Evolutionary conservation across 2,797 vertebrate genomes (phyloP).

Genomic region (Epinephelus malabaricus): DNA sequence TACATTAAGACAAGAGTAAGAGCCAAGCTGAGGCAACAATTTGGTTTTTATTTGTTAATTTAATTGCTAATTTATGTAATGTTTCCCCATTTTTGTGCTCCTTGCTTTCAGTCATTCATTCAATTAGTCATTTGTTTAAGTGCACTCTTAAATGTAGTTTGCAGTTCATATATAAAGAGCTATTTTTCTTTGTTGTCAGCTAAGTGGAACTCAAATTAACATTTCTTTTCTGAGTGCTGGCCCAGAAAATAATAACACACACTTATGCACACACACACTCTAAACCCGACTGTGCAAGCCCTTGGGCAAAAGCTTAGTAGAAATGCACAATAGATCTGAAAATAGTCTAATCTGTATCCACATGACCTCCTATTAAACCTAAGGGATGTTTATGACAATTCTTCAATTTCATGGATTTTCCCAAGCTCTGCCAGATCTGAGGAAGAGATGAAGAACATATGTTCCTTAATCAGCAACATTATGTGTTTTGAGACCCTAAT

Average conservation of each 20-base stretch:
- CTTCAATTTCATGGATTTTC: conserved; percentile 58
- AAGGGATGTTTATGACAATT: conserved; percentile 60
- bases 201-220: conserved; percentile 42
- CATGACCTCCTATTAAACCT: conserved; percentile 64
- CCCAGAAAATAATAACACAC: conserved; percentile 51
- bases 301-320: conserved; percentile 51
- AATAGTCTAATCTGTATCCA: conserved; percentile 67
- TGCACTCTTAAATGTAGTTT: conserved; percentile 51
- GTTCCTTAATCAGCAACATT: conserved; percentile 53
- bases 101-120: conserved; percentile 37
- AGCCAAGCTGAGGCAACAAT: conserved; percentile 10
- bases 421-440: conserved; percentile 45
- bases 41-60: conserved; percentile 41
- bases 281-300: conserved; percentile 26
- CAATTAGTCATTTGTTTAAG: conserved; percentile 39
- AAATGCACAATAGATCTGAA: conserved; percentile 62
- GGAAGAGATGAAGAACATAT: conserved; percentile 63
- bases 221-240: conserved; percentile 54
- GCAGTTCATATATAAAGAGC: conserved; percentile 20
- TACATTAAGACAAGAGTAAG: conserved; percentile 6
- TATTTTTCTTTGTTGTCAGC: conserved; percentile 44
- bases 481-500: conserved; percentile 47
- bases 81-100: conserved; percentile 21
- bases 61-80: conserved; percentile 19
- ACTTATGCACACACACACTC: neutral